Evolutionary conservation across 2,113 vertebrate species (phyloP), one percentile per base, ranked within the genome.

Genomic region (Anolis carolinensis): DNA sequence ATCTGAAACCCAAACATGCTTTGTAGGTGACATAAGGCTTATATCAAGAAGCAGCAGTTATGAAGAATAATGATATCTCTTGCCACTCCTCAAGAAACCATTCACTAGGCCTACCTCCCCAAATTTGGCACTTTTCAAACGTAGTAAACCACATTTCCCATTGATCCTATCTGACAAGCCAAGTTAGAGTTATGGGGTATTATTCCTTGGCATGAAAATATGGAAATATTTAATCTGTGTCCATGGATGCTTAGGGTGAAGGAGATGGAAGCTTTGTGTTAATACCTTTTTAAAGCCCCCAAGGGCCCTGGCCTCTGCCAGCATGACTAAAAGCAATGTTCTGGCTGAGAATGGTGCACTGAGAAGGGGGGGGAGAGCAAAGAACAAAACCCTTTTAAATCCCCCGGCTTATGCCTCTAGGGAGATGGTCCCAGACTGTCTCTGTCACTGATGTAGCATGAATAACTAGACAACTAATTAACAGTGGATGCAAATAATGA

Each of bases 381-480:
- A 74, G 89, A 88, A 84, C 65, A 89, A 90, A 89, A 83, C 81
- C 84, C 72, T 34, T 62, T 86, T 74, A 82, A 91, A 81, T 85
- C 91, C 89, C 81, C 44, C 0, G 0, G 44, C 88, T 87, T 89
- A 68, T 14, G 84, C 92, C 27, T 4, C 34, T 0, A 16, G 92
- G 90, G 91, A 95, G 85, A 88, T 84, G 86, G 89, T 87, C 94
- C 92, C 95, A 84, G 92, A 84, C 82, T 92, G 89, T 91, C 94
- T 90, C 94, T 93, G 93, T 92, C 95, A 90, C 25, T 0, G 52
- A 87, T 93, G 90, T 13, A 34, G 89, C 89, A 71, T n/a, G 87
- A 90, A 89, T 74, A 34, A 68, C 89, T 90, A 95, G 92, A 91
- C 91, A 95, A 90, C 95, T 96, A 93, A 96, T 97, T 96, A 97